Conservation (phyloP, 2,797 vertebrate species). For the Galaxias olidus region DNA sequence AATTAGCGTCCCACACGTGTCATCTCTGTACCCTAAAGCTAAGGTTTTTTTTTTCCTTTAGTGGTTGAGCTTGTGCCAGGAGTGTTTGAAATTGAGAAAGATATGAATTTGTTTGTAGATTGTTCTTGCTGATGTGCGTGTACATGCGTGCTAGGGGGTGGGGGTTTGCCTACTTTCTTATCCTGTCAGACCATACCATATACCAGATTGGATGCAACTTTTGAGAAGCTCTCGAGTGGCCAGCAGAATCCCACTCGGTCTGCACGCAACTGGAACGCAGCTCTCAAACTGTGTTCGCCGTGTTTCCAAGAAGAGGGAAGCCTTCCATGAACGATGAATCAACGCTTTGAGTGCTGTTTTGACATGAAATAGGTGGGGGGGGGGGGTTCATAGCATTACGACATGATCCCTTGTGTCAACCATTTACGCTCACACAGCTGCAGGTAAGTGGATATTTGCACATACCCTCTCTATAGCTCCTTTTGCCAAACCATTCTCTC, state of each 20-base stretch:
- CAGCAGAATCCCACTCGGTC: not conserved
- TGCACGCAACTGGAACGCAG: slow-evolving; percentile 12
- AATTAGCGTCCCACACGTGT: slow-evolving; percentile 35
- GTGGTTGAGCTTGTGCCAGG: not conserved
- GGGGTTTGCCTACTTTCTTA: too few species aligned
- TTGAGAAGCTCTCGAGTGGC: slow-evolving; percentile 12
- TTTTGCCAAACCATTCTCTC: slow-evolving; percentile 16
- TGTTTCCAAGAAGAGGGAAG: slow-evolving; percentile 45
- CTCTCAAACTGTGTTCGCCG: slow-evolving; percentile 36
- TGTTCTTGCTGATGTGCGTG: not conserved
- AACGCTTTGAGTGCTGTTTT: slow-evolving; percentile 25
- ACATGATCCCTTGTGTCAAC: slow-evolving; percentile 22
- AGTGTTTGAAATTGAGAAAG: not conserved
- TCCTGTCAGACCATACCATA: not conserved
- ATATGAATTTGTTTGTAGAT: too few species aligned
- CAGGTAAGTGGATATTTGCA: slow-evolving; percentile 34
- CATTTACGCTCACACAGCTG: slow-evolving; percentile 10
- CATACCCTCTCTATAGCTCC: slow-evolving; percentile 27
- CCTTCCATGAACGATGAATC: slow-evolving; percentile 42
- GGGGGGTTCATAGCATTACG: slow-evolving; percentile 11
- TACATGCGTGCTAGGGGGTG: not conserved
- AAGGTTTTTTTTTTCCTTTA: not conserved
- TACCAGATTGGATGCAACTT: slow-evolving; percentile 4
- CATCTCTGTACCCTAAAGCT: slow-evolving; percentile 12
- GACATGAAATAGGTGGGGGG: slow-evolving; percentile 32